Evolutionary conservation across 2,797 vertebrate species (phyloP).

Genomic region (Aeoliscus strigatus): DNA sequence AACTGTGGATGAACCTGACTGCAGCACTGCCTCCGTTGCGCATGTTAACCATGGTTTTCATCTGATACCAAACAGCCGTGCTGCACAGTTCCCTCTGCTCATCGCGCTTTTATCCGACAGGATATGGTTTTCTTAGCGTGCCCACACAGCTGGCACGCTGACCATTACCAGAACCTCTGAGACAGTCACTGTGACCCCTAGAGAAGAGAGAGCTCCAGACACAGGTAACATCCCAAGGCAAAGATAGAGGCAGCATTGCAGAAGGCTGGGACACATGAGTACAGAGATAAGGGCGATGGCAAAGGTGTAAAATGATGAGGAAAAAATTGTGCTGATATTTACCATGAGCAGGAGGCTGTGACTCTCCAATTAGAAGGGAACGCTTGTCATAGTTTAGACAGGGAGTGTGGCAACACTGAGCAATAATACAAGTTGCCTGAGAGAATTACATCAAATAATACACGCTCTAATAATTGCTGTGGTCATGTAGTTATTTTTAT

Average conservation of each 20-base stretch:
- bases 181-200: conserved; percentile 58
- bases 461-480: conserved; percentile 66
- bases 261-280: conserved; percentile 18
- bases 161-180: conserved; percentile 58
- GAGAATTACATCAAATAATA: conserved; percentile 65
- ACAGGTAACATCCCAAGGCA: conserved; percentile 50
- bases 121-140: conserved; percentile 58
- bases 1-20: conserved; percentile 24
- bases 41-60: conserved; percentile 29
- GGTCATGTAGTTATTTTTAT: conserved; percentile 58
- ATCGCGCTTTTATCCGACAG: conserved; percentile 41
- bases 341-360: conserved; percentile 17
- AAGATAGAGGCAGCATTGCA: conserved; percentile 24
- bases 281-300: conserved; percentile 24
- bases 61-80: conserved; percentile 36
- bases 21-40: conserved; percentile 3
- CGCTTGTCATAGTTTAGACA: conserved; percentile 27
- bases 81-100: conserved; percentile 27
- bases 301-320: conserved; percentile 30
- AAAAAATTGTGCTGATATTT: conserved; percentile 22
- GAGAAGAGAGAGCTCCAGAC: conserved; percentile 55
- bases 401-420: conserved; percentile 46
- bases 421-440: conserved; percentile 57
- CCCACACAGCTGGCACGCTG: conserved; percentile 59
- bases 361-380: conserved; percentile 23